Conservation (phyloP, 2,113 vertebrate genomes). For the Elaphurus davidianus region DNA sequence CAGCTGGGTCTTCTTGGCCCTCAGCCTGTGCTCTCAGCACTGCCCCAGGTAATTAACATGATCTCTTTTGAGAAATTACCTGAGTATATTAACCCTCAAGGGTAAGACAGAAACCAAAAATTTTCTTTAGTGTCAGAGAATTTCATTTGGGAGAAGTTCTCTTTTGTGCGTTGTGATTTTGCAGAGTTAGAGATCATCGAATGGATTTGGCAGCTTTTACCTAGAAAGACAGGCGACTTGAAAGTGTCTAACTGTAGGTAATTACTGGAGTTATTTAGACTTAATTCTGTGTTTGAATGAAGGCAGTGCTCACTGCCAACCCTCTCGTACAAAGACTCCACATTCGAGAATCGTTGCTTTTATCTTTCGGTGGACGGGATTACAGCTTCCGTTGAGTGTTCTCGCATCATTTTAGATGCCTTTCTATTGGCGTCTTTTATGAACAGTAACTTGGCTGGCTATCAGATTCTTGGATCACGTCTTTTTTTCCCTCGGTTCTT, state of each 20-base stretch:
- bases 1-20: background rate
- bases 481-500: background rate
- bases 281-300: constrained; percentile 60
- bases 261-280: constrained; percentile 50
- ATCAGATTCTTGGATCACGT: background rate
- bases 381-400: constrained; percentile 1
- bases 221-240: constrained; percentile 38
- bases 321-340: constrained; percentile 28
- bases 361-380: background rate
- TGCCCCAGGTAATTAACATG: background rate
- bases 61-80: constrained; percentile 16
- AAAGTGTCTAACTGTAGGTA: constrained; percentile 20
- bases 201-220: constrained; percentile 48
- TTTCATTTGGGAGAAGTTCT: constrained; percentile 37
- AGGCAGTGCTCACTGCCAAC: constrained; percentile 36
- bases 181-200: constrained; percentile 3
- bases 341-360: constrained; percentile 7
- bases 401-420: background rate
- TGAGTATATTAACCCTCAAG: constrained; percentile 9
- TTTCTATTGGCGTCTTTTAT: background rate
- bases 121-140: constrained; percentile 20
- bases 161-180: constrained; percentile 55
- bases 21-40: background rate
- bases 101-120: constrained; percentile 9
- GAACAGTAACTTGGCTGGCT: background rate